Conservation (phyloP, 1,140 invertebrate species). For the Protaetia brevitarsis region DNA sequence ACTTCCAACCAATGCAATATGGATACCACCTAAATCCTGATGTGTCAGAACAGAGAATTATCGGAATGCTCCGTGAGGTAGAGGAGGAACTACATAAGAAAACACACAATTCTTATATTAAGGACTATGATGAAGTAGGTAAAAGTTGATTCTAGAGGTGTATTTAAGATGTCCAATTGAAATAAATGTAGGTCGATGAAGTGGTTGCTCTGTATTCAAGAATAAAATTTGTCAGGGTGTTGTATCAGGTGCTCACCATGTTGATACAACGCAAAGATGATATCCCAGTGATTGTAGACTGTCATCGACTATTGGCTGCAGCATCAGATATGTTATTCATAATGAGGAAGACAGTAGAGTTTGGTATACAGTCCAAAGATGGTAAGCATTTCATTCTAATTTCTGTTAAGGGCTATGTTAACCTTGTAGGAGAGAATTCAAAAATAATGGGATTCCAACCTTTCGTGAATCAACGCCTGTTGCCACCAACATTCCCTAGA, state of each 20-base stretch:
- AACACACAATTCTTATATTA: conserved; percentile 48
- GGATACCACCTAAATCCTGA: conserved; percentile 82
- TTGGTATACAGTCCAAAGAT: conserved; percentile 65
- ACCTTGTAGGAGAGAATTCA: conserved; percentile 38
- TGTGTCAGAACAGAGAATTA: conserved; percentile 76
- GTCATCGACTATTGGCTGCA: conserved; percentile 66
- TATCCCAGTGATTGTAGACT: conserved; percentile 56
- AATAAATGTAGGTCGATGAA: conserved; percentile 53
- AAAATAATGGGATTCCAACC: conserved; percentile 85
- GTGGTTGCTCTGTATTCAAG: conserved; percentile 71
- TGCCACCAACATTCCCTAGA: conserved; percentile 96
- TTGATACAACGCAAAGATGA: conserved; percentile 63
- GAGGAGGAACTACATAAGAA: conserved; percentile 86
- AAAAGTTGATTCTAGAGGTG: background rate
- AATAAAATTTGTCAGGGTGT: conserved; percentile 80
- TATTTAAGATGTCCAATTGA: background rate
- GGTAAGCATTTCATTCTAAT: conserved; percentile 28
- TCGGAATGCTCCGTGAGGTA: conserved; percentile 82
- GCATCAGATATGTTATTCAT: conserved; percentile 74
- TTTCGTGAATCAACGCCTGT: conserved; percentile 87
- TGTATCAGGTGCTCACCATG: conserved; percentile 75
- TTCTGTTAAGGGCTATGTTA: background rate
- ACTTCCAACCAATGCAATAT: conserved; percentile 92
- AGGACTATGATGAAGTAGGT: conserved; percentile 20
- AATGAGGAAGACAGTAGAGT: conserved; percentile 71